Evolutionary conservation across 2,797 vertebrate genomes (phyloP).

Genomic region (Macropus fuliginosus): DNA sequence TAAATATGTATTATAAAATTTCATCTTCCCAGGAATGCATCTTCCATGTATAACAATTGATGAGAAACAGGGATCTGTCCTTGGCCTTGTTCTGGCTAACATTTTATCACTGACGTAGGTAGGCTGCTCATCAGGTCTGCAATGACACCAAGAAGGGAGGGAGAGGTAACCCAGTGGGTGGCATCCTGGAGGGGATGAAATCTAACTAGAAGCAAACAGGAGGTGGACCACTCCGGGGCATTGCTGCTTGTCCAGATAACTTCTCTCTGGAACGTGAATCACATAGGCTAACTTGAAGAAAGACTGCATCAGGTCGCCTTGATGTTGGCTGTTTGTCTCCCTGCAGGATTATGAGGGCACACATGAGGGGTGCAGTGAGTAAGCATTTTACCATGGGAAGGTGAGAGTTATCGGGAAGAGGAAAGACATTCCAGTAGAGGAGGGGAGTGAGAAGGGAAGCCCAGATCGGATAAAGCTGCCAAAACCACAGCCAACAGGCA

Average conservation of each 20-base stretch:
- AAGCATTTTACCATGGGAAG: neutral
- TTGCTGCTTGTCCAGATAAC: neutral
- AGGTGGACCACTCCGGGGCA: neutral
- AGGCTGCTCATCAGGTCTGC: neutral
- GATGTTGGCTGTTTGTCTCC: neutral
- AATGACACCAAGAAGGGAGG: neutral
- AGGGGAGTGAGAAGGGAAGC: neutral
- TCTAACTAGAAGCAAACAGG: neutral
- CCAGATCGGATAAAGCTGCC: neutral
- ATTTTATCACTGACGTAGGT: neutral
- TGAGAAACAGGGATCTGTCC: neutral
- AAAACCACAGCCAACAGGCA: neutral
- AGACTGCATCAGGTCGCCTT: neutral
- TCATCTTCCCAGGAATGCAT: neutral
- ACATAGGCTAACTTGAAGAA: neutral
- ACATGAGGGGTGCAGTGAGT: neutral
- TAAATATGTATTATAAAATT: neutral
- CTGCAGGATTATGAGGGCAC: fast-evolving
- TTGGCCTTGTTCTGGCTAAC: neutral
- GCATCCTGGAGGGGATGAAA: neutral
- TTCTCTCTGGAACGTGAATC: neutral
- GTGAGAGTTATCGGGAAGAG: neutral
- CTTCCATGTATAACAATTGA: neutral
- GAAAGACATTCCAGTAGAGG: neutral
- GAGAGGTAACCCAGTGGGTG: neutral